Base-by-base conservation (phyloP, 2,888 invertebrate genomes). In the Cosmia trapezina region DNA sequence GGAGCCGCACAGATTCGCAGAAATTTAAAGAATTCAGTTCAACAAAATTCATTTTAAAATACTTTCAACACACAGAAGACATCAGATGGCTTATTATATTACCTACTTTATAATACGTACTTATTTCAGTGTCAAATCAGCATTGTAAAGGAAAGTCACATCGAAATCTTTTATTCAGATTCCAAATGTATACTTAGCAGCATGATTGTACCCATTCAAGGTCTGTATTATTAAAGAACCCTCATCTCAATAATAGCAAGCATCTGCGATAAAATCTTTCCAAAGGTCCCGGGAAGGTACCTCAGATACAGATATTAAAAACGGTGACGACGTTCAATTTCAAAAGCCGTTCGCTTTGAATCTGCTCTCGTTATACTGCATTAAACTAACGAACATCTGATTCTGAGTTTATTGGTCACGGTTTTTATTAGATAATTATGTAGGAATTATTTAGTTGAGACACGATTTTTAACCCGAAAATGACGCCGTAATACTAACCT, bases 241-340 rank as follows among this genome's bases (percentile, higher is more conserved):
- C 65, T 76, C 73, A 64, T 67, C 73, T 69, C 57, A 72, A 76
- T 80, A 80, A 80, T 65, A 76, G 71, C 63, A 61, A 68, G 68
- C 57, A 80, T 80, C 65, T 76, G 70, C 47, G 72, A 80, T 76
- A 64, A 71, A 66, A 72, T 62, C 60, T 54, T n/a, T 12, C 51
- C 53, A 51, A 72, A 80, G 57, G 64, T 65, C 60, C 33, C 33
- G 33, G 22, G 53, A 65, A 71, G 60, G 64, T 66, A 74, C 53
- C 61, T 62, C 56, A 62, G 65, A 64, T 68, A 67, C 76, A 76
- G 71, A 76, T 80, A 71, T 80, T 80, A 80, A 71, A 79, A 76
- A 76, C 61, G 70, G 53, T 77, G 69, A 41, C 68, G 56, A 74
- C 54, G 17, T 67, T 68, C 60, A 53, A 78, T 78, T 65, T 64